phyloP scores from a whole-genome alignment of 2,888 invertebrate genomes.

The Parapristionchus giblindavisi region DNA sequence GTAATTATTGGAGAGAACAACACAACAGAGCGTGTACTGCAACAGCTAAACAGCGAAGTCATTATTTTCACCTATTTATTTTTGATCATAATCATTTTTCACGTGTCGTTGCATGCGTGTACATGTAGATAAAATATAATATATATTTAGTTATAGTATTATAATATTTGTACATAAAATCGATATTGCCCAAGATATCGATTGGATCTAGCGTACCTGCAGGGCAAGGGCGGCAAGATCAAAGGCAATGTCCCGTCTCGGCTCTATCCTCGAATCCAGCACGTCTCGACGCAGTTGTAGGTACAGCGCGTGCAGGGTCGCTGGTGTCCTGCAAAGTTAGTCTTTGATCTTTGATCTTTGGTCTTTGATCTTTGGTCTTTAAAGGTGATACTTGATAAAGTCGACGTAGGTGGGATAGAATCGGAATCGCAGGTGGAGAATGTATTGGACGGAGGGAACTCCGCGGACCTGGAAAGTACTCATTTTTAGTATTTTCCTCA shows the following conservation, averaged over 20 bases:
- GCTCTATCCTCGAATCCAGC: constrained; percentile 70
- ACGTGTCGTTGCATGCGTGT: too few species aligned
- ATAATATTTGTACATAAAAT: too few species aligned
- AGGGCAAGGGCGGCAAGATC: constrained; percentile 70
- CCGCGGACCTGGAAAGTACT: constrained; percentile 30
- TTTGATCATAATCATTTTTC: too few species aligned
- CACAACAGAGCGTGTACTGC: too few species aligned
- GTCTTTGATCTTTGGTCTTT: too few species aligned
- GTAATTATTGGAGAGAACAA: not conserved
- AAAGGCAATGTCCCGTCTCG: constrained; percentile 70
- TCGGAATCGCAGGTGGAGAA: constrained; percentile 71
- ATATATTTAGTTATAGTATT: constrained; percentile 40
- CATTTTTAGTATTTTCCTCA: too few species aligned
- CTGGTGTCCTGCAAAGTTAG: constrained; percentile 71
- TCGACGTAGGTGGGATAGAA: constrained; percentile 71
- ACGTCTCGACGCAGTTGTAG: constrained; percentile 73
- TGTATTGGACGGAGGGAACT: constrained; percentile 60
- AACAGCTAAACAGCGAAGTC: too few species aligned
- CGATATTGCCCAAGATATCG: too few species aligned
- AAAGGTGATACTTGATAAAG: constrained; percentile 69
- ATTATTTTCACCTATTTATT: too few species aligned
- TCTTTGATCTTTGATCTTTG: too few species aligned
- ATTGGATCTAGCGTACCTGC: too few species aligned
- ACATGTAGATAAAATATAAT: not conserved
- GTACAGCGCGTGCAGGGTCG: constrained; percentile 72